Evolutionary conservation across 2,797 vertebrate species (phyloP).

Genomic region (Darevskia nairensis): DNA sequence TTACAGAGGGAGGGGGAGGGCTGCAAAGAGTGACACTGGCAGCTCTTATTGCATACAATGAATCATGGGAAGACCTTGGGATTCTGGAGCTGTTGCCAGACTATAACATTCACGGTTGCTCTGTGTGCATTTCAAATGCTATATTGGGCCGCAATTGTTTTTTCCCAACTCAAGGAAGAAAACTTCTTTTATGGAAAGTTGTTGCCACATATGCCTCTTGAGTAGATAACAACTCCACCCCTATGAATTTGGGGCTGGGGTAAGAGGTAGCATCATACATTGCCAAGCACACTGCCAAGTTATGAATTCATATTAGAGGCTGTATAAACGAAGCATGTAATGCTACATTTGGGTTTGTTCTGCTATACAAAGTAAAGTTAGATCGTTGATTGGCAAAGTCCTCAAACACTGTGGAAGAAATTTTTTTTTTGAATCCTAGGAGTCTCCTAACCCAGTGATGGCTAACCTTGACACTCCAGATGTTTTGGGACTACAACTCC

Average conservation of each 20-base stretch:
- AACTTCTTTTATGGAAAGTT: not conserved
- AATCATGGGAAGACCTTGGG: not conserved
- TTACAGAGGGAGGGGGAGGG: not conserved
- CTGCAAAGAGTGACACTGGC: no score
- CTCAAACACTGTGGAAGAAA: not conserved
- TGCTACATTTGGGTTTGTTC: constrained; percentile 25
- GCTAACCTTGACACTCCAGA: no score
- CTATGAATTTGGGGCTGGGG: not conserved
- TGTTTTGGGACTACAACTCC: no score
- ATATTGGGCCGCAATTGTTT: not conserved
- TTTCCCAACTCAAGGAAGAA: not conserved
- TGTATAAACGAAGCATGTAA: constrained; percentile 15
- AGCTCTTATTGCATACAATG: not conserved
- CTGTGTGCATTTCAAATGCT: not conserved
- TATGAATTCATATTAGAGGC: constrained; percentile 30
- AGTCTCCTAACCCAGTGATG: no score
- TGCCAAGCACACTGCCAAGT: not conserved
- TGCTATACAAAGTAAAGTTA: not conserved
- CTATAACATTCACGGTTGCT: not conserved
- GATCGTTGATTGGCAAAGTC: not conserved
- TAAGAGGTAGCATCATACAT: not conserved
- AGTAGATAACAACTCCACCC: not conserved
- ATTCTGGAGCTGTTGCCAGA: constrained; percentile 16
- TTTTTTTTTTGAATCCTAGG: not conserved
- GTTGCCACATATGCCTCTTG: not conserved